Percentiles rank a stretch among this genome's conserved stretches.
Evolutionary conservation across 2,888 invertebrate species (phyloP).

Genomic region (Trachelus troglodyta): DNA sequence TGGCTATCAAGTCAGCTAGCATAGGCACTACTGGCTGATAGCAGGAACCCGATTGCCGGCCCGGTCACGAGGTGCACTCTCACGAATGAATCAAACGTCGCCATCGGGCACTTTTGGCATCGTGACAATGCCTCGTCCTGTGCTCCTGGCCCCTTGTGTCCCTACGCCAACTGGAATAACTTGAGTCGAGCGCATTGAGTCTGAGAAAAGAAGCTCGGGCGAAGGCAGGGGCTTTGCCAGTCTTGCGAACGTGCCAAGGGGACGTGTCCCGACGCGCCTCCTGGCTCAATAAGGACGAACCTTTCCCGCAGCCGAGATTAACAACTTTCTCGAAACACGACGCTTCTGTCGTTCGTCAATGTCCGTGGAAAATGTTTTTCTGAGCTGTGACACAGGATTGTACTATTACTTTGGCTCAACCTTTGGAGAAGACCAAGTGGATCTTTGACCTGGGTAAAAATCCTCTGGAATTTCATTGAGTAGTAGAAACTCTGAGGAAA

Average conservation of each 20-base stretch:
- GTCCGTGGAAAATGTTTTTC: neutral
- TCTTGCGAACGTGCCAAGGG: neutral
- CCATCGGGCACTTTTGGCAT: conserved; percentile 6
- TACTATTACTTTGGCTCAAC: neutral
- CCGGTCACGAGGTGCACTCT: conserved; percentile 8
- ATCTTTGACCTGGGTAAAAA: too few species aligned
- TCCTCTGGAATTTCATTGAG: too few species aligned
- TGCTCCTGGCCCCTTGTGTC: neutral
- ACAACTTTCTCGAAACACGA: neutral
- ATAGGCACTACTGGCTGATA: neutral
- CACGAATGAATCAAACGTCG: conserved; percentile 35
- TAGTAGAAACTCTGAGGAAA: too few species aligned
- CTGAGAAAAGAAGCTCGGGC: neutral
- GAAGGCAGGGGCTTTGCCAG: neutral
- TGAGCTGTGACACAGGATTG: neutral
- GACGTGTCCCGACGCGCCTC: neutral
- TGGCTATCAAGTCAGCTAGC: neutral
- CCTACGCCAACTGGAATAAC: neutral
- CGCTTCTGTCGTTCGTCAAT: neutral
- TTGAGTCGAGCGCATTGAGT: neutral
- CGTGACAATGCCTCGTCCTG: neutral
- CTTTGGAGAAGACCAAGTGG: neutral
- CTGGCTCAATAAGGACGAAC: neutral
- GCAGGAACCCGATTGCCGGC: neutral
- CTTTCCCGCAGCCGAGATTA: neutral